phyloP scores from a whole-genome alignment of 2,888 invertebrate species.

The Noctua pronuba region DNA sequence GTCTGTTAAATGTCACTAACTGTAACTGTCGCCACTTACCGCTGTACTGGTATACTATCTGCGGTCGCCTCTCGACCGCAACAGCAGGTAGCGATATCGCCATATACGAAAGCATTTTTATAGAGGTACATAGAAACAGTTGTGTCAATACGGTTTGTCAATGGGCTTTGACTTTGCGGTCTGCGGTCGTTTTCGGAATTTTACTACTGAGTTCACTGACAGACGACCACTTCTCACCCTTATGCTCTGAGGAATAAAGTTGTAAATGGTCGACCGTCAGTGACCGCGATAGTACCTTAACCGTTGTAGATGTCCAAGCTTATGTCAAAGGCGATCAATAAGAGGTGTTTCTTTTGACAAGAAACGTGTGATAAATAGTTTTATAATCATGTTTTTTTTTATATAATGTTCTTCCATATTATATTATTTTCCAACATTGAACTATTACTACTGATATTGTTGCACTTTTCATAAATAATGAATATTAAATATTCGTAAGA shows the following conservation, averaged over 20 bases:
- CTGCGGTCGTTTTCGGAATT: background rate
- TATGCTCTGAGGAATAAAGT: too few relatives aligned
- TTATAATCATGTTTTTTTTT: background rate
- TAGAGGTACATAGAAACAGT: background rate
- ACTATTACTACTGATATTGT: constrained; percentile 24
- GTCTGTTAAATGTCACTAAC: background rate
- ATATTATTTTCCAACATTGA: constrained; percentile 2
- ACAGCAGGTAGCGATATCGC: background rate
- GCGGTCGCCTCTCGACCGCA: too few relatives aligned
- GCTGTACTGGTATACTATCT: background rate
- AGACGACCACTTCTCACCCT: too few relatives aligned
- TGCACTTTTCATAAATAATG: constrained; percentile 27
- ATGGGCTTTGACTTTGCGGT: background rate
- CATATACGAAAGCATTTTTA: background rate
- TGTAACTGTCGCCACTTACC: background rate
- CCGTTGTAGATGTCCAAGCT: background rate
- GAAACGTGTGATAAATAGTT: constrained; percentile 33
- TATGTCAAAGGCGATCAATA: constrained; percentile 14
- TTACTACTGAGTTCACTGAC: background rate
- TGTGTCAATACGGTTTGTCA: background rate
- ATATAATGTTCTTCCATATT: background rate
- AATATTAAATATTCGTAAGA: constrained; percentile 17
- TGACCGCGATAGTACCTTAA: background rate
- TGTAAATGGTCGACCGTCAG: background rate
- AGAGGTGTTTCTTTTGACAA: background rate